phyloP scores from a whole-genome alignment of 2,113 vertebrate species.

The Cricetomys ansorgei region DNA sequence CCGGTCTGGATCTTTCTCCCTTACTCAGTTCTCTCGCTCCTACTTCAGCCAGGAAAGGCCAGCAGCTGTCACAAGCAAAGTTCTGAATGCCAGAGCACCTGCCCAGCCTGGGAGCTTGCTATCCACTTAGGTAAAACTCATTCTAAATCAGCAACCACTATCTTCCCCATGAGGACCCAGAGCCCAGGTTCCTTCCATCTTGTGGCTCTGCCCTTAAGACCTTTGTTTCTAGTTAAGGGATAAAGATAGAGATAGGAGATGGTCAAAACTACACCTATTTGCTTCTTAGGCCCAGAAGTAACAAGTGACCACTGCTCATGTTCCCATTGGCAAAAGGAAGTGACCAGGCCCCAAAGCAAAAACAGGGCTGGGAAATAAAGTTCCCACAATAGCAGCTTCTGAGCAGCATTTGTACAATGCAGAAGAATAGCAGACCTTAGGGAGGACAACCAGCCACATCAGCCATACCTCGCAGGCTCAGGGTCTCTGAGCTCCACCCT shows the following conservation, averaged over 20 bases:
- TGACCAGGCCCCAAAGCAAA: rapidly evolving
- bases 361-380: neutral
- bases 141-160: too few relatives aligned
- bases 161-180: neutral
- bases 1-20: neutral
- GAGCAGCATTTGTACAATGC: neutral
- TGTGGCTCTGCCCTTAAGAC: neutral
- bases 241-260: too few relatives aligned
- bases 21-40: neutral
- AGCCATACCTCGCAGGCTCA: too few relatives aligned
- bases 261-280: neutral
- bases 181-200: neutral
- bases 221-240: neutral
- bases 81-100: neutral
- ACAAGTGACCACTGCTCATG: neutral
- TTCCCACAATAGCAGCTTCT: neutral
- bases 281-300: neutral
- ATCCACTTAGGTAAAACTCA: neutral
- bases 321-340: neutral
- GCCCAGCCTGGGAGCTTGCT: neutral
- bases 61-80: neutral
- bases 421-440: neutral
- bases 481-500: neutral
- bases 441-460: neutral
- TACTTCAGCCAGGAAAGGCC: too few relatives aligned